Evolutionary conservation across 2,888 invertebrate genomes (phyloP).

Genomic region (Lobophora halterata): DNA sequence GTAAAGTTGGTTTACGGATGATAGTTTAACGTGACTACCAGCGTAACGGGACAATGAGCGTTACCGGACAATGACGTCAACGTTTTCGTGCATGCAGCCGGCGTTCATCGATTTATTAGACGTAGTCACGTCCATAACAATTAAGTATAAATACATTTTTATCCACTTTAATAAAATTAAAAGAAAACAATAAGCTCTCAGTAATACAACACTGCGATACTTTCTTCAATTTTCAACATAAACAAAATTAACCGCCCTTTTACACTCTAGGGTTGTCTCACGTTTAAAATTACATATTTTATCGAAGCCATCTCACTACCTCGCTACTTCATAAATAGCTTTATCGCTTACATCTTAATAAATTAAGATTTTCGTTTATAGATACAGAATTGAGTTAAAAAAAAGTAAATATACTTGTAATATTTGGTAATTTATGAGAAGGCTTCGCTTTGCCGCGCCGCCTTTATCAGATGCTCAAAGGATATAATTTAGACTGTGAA

Average conservation of each 20-base stretch:
- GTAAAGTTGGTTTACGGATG: no score
- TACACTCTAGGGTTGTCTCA: conserved; percentile 30
- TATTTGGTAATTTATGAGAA: conserved; percentile 66
- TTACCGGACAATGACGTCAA: no score
- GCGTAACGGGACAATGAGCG: no score
- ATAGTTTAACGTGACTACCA: no score
- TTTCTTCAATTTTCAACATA: conserved; percentile 3
- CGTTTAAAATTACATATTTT: conserved; percentile 39
- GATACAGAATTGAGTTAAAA: conserved; percentile 32
- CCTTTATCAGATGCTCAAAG: conserved; percentile 62
- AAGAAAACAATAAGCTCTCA: not conserved
- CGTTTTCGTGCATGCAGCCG: no score
- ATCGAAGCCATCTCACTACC: conserved; percentile 63
- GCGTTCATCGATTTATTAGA: no score
- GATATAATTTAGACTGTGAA: conserved; percentile 63
- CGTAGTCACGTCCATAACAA: no score
- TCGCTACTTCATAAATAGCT: conserved; percentile 59
- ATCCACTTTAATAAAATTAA: no score
- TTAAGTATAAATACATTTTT: no score
- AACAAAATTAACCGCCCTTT: conserved; percentile 17
- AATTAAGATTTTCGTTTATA: conserved; percentile 65
- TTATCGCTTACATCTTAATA: conserved; percentile 70
- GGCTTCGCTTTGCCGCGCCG: conserved; percentile 53
- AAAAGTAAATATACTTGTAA: conserved; percentile 39
- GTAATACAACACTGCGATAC: conserved; percentile 10